A percentile compares a stretch with the other conserved stretches of the same genome.
These are phyloP conservation scores for Bombylius discolor DNA, from an alignment of 2,888 invertebrate species.

Conservation along the genomic window DNA sequence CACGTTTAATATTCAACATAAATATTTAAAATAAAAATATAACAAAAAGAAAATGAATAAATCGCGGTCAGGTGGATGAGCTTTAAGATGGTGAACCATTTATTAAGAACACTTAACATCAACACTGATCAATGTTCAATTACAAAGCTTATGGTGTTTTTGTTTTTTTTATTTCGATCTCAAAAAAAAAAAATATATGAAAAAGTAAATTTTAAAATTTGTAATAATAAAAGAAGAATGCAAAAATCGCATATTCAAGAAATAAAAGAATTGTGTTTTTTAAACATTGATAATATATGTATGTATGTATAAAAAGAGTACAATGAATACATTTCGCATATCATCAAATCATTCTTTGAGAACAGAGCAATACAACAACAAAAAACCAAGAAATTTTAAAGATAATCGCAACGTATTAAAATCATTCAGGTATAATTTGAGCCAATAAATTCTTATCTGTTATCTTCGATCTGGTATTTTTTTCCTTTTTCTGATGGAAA, in stretches of 20 bases:
- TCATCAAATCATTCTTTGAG: no score
- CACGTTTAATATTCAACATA: no score
- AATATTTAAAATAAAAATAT: no score
- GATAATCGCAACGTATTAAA: background rate
- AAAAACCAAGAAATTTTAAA: background rate
- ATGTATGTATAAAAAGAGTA: no score
- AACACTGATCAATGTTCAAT: background rate
- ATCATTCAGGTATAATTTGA: conserved; percentile 4
- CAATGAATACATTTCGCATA: no score
- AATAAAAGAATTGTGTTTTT: no score
- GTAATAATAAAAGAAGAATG: background rate
- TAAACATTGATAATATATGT: no score
- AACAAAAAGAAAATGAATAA: no score
- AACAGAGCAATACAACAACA: no score
- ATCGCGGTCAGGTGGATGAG: no score
- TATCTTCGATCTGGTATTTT: background rate
- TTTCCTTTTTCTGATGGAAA: background rate
- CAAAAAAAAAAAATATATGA: no score
- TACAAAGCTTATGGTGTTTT: background rate
- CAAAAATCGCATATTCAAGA: background rate
- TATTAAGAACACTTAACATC: background rate
- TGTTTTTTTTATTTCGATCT: no score
- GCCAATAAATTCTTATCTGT: conserved; percentile 5
- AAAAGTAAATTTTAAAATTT: background rate
- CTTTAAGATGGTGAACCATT: background rate